These are phyloP conservation scores for Notodonta ziczac DNA, from an alignment of 2,888 invertebrate genomes.

Conservation along the genomic window DNA sequence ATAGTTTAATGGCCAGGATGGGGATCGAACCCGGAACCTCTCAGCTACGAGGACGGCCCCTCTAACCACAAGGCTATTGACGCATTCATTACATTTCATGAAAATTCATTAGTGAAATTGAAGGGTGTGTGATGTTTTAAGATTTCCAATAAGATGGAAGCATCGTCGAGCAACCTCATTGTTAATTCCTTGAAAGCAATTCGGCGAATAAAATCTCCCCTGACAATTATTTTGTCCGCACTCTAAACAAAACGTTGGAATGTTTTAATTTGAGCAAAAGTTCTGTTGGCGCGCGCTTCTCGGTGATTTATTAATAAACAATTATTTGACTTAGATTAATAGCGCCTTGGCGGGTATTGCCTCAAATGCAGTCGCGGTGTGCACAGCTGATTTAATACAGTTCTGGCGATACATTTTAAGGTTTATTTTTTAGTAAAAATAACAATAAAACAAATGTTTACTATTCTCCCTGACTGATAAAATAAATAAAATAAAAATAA, in stretches of 20 bases:
- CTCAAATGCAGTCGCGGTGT: slow-evolving; percentile 20
- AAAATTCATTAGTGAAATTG: slow-evolving; percentile 19
- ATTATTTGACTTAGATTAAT: slow-evolving; percentile 70
- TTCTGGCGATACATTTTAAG: too few species aligned
- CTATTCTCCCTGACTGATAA: too few species aligned
- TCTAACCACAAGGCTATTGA: too few species aligned
- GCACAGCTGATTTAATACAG: slow-evolving; percentile 1
- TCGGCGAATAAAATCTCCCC: not conserved
- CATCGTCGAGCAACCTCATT: not conserved
- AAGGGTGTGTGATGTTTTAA: not conserved
- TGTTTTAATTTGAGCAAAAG: slow-evolving; percentile 23
- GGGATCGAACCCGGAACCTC: too few species aligned
- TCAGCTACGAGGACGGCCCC: too few species aligned
- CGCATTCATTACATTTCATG: slow-evolving; percentile 8
- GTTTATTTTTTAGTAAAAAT: too few species aligned
- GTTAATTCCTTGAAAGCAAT: not conserved
- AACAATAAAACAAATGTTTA: too few species aligned
- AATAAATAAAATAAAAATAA: too few species aligned
- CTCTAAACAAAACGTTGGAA: slow-evolving; percentile 4
- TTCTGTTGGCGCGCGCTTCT: slow-evolving; percentile 21
- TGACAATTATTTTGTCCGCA: slow-evolving; percentile 6
- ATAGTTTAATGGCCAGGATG: too few species aligned
- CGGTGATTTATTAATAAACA: slow-evolving; percentile 63
- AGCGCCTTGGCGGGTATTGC: slow-evolving; percentile 30
- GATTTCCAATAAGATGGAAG: not conserved